Evolutionary conservation across 2,113 vertebrate species (phyloP).

Genomic region (Nesogale talazaci): DNA sequence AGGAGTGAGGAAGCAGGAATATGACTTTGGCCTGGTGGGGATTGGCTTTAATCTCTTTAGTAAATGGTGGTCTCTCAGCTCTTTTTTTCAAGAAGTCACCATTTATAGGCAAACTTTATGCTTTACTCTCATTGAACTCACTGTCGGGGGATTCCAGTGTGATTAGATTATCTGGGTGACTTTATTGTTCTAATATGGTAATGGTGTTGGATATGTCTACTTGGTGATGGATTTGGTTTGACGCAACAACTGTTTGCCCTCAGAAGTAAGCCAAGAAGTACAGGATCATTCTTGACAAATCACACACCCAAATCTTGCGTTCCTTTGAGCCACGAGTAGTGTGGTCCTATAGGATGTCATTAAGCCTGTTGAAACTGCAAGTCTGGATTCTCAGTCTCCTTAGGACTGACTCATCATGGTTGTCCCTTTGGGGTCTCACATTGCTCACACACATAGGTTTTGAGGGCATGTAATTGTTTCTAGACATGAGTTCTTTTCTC

Average conservation of each 20-base stretch:
- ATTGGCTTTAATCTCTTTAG: no score
- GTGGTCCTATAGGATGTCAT: background rate
- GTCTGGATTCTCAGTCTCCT: background rate
- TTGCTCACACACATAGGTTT: background rate
- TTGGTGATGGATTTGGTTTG: background rate
- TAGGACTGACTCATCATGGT: background rate
- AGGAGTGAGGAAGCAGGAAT: no score
- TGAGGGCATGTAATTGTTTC: background rate
- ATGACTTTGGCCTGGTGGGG: no score
- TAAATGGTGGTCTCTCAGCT: no score
- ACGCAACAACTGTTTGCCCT: background rate
- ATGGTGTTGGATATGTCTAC: no score
- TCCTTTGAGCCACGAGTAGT: background rate
- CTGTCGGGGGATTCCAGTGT: no score
- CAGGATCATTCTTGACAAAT: background rate
- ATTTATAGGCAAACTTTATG: no score
- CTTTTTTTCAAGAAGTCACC: no score
- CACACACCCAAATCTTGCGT: background rate
- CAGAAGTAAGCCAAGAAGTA: no score
- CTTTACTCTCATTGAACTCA: no score
- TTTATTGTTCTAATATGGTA: no score
- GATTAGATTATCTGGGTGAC: no score
- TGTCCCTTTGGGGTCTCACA: background rate
- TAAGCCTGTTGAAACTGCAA: background rate
- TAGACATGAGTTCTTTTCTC: background rate